Conservation (phyloP, 2,113 vertebrate genomes). For the Rhabdomys dilectus region DNA sequence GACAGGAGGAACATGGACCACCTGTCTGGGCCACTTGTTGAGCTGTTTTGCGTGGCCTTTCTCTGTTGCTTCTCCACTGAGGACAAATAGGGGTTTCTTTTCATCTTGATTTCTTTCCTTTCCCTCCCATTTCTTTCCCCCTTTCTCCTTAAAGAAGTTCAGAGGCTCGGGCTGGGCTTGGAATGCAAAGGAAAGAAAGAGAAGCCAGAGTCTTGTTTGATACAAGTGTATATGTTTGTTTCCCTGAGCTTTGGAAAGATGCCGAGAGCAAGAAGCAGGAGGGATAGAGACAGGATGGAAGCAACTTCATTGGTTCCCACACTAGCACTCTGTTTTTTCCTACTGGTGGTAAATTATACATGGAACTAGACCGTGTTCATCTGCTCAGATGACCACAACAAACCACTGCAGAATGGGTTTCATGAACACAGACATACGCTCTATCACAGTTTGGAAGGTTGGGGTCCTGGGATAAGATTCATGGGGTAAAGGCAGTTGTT, state of each 20-base stretch:
- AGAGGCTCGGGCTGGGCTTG: not conserved
- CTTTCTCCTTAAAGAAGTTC: not conserved
- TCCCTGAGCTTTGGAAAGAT: not conserved
- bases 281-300: not conserved
- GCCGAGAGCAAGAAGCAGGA: not conserved
- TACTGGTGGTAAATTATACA: not conserved
- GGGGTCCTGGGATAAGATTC: not conserved
- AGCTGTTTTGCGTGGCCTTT: not conserved
- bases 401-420: not conserved
- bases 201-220: not conserved
- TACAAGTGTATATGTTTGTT: fast-evolving
- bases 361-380: not conserved
- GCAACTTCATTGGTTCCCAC: not conserved
- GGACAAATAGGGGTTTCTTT: not conserved
- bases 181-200: not conserved
- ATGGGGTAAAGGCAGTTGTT: not conserved
- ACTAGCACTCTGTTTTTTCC: not conserved
- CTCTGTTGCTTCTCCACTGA: not conserved
- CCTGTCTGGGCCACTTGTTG: not conserved
- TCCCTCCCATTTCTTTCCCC: not conserved
- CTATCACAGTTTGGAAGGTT: no score
- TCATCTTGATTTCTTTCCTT: not conserved
- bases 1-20: no score
- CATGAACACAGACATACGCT: not conserved
- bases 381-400: not conserved